Evolutionary conservation across 1,140 invertebrate genomes (phyloP), one percentile per base, ranked within the genome.

Genomic region (Ectropis grisescens): DNA sequence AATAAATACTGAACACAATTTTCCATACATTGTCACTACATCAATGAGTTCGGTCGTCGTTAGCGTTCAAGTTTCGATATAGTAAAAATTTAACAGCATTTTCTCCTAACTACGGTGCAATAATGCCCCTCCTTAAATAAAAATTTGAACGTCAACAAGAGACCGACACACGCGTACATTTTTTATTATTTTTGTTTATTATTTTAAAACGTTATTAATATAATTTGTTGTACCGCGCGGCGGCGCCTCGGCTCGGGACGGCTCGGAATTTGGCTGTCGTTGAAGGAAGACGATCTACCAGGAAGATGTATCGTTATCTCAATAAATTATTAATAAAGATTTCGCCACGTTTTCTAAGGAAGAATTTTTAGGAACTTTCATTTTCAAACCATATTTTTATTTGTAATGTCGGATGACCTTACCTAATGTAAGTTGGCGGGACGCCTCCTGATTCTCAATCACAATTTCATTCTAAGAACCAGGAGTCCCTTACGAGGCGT

Each of bases 201-300:
- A 76, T 75, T 80, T 52, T 80, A 79, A 76, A 79, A 79, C 71
- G 44, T 81, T 80, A 80, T 72, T 70, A 75, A 81, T 79, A 81
- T 79, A 79, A 78, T 81, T 76, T 81, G 76, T 79, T 81, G 76
- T 81, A 68, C 44, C 40, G 64, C 56, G 71, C 69, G 62, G 35
- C 37, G 36, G 15, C 43, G 51, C 43, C 41, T 55, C 66, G 58
- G 58, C 61, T 65, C 51, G 36, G 38, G 11, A 33, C 33, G 26
- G 30, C 37, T 41, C 33, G 33, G 10, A 37, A 15, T 58, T 58
- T 62, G 54, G 50, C 50, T 51, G 37, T 23, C 32, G 8, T 28
- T 29, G 24, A 31, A 52, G 76, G 76, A 81, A 81, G 76, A 81
- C 76, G 6, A 26, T 19, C n/a, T 53, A 38, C 3, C 53, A 58